Conservation (phyloP, 2,888 invertebrate species). For the Physocephala rufipes region DNA sequence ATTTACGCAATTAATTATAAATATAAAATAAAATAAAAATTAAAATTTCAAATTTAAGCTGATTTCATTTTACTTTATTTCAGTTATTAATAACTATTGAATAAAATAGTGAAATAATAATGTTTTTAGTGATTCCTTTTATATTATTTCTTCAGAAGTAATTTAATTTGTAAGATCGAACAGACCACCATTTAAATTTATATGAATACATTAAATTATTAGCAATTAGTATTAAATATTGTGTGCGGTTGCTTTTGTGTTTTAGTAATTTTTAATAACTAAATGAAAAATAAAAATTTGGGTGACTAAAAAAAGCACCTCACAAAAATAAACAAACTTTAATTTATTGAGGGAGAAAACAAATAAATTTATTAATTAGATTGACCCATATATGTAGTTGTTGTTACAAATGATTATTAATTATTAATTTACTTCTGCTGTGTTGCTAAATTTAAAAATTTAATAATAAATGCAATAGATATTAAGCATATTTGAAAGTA, state of each 20-base stretch:
- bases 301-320: constrained; percentile 17
- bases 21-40: too few species aligned
- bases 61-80: too few species aligned
- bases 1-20: too few species aligned
- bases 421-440: constrained; percentile 17
- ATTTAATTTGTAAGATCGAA: constrained; percentile 32
- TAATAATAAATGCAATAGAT: constrained; percentile 4
- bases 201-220: constrained; percentile 40
- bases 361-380: not conserved
- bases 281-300: constrained; percentile 39
- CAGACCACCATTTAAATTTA: constrained; percentile 50
- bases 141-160: not conserved
- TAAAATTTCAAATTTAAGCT: too few species aligned
- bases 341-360: not conserved
- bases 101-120: not conserved
- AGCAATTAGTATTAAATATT: constrained; percentile 13
- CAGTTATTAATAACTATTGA: too few species aligned
- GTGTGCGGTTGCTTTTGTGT: not conserved
- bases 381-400: constrained; percentile 17
- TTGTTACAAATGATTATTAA: constrained; percentile 3
- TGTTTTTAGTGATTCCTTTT: not conserved
- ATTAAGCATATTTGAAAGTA: constrained; percentile 26
- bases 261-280: constrained; percentile 7
- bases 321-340: not conserved
- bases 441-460: constrained; percentile 20